These are phyloP conservation scores for Drosophila baimaii DNA, from an alignment of 1,140 invertebrate species.

Conservation along the genomic window DNA sequence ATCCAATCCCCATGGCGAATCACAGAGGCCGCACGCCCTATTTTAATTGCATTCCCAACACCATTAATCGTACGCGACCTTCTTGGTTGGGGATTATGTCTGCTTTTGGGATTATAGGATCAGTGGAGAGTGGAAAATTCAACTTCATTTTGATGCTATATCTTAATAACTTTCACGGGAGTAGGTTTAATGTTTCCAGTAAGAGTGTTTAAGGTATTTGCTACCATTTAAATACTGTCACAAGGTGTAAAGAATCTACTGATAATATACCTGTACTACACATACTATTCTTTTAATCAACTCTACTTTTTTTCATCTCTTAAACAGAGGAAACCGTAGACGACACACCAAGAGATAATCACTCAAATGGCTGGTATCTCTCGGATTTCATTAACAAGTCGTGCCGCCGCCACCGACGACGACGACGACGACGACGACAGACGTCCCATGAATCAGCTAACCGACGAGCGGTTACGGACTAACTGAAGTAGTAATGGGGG, in stretches of 20 bases:
- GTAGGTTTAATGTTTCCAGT: background rate
- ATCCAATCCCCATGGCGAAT: conserved; percentile 23
- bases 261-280: too few species aligned
- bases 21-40: conserved; percentile 5
- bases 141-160: background rate
- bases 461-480: conserved; percentile 29
- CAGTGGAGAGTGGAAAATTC: background rate
- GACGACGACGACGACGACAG: too few species aligned
- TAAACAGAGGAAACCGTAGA: background rate
- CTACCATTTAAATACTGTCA: too few species aligned
- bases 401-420: conserved; percentile 7
- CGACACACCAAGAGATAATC: background rate
- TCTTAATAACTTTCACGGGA: background rate
- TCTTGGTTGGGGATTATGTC: conserved; percentile 11
- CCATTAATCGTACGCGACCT: conserved; percentile 12
- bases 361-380: conserved; percentile 10
- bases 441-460: conserved; percentile 42
- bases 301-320: background rate
- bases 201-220: too few species aligned
- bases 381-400: conserved; percentile 26
- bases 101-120: background rate
- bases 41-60: conserved; percentile 6
- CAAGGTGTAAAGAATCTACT: too few species aligned
- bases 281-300: background rate
- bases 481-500: conserved; percentile 62